Conservation (phyloP, 2,888 invertebrate species). For the Rotaria sp. region DNA sequence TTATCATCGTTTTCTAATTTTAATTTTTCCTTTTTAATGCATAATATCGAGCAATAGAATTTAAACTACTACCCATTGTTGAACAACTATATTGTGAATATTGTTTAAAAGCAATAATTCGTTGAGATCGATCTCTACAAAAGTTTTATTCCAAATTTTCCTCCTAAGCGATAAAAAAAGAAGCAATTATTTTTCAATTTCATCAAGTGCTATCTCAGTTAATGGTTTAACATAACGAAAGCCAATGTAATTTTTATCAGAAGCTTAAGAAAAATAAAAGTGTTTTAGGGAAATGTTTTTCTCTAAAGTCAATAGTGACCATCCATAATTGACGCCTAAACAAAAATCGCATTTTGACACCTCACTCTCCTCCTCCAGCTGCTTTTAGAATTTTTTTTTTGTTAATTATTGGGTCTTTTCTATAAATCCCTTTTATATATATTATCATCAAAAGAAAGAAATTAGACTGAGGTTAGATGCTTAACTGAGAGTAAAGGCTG, state of each 20-base stretch:
- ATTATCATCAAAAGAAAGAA: no score
- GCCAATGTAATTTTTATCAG: slow-evolving; percentile 84
- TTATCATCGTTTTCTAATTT: background rate
- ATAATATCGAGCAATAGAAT: slow-evolving; percentile 76
- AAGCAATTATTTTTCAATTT: slow-evolving; percentile 47
- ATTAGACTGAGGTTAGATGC: no score
- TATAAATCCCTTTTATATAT: no score
- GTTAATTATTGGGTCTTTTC: no score
- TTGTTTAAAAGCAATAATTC: slow-evolving; percentile 82
- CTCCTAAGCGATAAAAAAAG: background rate
- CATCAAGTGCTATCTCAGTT: slow-evolving; percentile 70
- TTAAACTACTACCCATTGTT: slow-evolving; percentile 87
- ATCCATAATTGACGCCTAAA: no score
- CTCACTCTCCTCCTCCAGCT: no score
- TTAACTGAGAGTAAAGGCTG: no score
- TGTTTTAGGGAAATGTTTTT: background rate
- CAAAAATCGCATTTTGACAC: no score
- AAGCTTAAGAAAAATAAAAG: slow-evolving; percentile 59
- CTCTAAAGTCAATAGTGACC: background rate
- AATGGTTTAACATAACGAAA: slow-evolving; percentile 86
- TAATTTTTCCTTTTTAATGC: slow-evolving; percentile 56
- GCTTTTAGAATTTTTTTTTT: no score
- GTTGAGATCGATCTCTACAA: slow-evolving; percentile 70
- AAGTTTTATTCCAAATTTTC: background rate
- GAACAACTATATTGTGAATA: slow-evolving; percentile 96